Base-by-base conservation (phyloP, 2,113 vertebrate species). In the Cryptomyrus ogoouensis region DNA sequence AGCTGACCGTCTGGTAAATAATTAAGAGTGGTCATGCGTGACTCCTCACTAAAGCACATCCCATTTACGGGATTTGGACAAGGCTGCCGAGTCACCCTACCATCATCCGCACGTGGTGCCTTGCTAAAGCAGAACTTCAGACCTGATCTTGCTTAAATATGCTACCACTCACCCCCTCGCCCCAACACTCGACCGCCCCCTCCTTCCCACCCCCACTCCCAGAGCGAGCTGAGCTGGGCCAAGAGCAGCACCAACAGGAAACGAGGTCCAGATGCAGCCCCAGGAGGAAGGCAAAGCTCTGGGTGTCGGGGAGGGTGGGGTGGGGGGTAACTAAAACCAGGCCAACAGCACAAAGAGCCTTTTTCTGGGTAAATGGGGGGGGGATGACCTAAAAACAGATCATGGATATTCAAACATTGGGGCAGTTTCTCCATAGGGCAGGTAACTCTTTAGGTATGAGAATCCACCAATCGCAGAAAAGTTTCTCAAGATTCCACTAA, bases 221-320 rank as follows among this genome's bases (percentile, higher is more conserved):
- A 90, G 91, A 58, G 92, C 90, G 17, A 47, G 80, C 39, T 17
- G 15, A 83, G 80, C 15, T 86, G 91, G 93, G 91, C 92, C 88
- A 89, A 89, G 47, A 89, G 44, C 88, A 85, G 91, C 90, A 92
- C 80, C 84, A 92, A 95, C 96, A 96, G 96, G 96, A 96, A 96
- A 96, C 95, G 92, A 96, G 92, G 92, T 96, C 95, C 96, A 96
- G 95, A 96, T 96, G 96, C 93, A 94, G 91, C 92, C 94, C 95
- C 94, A 94, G 94, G 94, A 96, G 95, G 95, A 95, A 95, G 70
- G 70, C 35, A 39, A 77, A 39, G 70, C 31, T 95, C 94, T 95
- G 95, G 95, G 89, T 83, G 90, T 83, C 74, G 89, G 87, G 89
- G 90, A 46, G 35, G 58, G 88, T 53, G 89, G 77, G 83, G 89